A percentile compares a stretch with the other conserved stretches of the same genome.
Evolutionary conservation across 2,113 vertebrate genomes (phyloP).

Genomic region (Tautogolabrus adspersus): DNA sequence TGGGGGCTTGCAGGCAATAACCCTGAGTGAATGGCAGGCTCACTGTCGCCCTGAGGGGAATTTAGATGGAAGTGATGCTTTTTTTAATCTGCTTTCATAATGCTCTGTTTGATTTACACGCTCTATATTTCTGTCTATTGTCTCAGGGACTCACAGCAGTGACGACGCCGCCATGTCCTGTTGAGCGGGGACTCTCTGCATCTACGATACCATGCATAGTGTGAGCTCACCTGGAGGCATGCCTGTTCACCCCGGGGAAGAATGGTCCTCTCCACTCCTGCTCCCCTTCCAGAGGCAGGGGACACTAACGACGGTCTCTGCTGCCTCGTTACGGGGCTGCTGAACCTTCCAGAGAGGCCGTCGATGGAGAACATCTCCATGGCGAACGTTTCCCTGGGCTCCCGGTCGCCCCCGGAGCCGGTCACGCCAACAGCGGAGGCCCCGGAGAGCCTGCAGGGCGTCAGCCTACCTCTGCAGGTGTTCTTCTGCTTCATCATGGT

Average conservation of each 20-base stretch:
- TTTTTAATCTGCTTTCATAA: neutral
- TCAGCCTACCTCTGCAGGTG: constrained; percentile 91
- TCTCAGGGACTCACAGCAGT: constrained; percentile 29
- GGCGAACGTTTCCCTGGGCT: constrained; percentile 70
- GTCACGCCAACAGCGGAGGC: constrained; percentile 72
- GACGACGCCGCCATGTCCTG: constrained; percentile 23
- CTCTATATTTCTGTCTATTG: neutral
- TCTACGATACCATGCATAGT: constrained; percentile 17
- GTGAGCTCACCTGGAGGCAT: constrained; percentile 56
- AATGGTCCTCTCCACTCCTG: constrained; percentile 87
- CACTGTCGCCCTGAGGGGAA: neutral
- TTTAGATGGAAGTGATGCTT: neutral
- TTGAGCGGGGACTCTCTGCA: constrained; percentile 6
- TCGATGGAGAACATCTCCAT: constrained; percentile 66
- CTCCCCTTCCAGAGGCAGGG: constrained; percentile 81
- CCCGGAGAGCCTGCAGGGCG: constrained; percentile 79
- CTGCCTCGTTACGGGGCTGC: constrained; percentile 67
- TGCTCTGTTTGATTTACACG: constrained; percentile 1
- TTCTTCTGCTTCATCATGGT: constrained; percentile 91
- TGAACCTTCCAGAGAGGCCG: constrained; percentile 81
- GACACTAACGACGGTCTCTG: constrained; percentile 80
- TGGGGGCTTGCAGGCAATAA: neutral
- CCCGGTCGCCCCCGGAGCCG: constrained; percentile 72
- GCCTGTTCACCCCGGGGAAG: constrained; percentile 64
- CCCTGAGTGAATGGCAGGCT: neutral